Evolutionary conservation across 2,888 invertebrate genomes (phyloP), one percentile per base, ranked within the genome.

Genomic region (Tenthredo notha): DNA sequence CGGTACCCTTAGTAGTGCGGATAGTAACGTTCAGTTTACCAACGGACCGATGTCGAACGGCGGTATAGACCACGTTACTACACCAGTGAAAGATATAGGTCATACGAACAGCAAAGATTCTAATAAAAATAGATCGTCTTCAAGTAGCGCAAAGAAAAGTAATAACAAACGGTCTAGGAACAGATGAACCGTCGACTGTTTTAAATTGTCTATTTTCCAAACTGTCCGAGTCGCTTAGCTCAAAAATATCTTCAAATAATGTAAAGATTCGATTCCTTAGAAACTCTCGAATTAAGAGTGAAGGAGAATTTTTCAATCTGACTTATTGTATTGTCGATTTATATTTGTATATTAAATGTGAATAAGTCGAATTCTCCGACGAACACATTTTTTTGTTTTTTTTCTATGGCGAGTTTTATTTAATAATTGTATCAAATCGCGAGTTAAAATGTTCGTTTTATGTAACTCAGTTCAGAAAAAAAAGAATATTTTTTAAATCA

Each of bases 101-200:
- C 91, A 91, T 84, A 91, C 87, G 87, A 91, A 90, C 91, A 95
- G 91, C 89, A 95, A 93, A 93, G 94, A 93, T 87, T 92, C 92
- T 83, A 94, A 91, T 89, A 93, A 92, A 91, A 94, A 89, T 87
- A 90, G 93, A 85, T 94, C 93, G 78, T 93, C 93, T 85, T 92
- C 93, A 54, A 93, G 93, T 87, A 94, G 94, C 91, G 96, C 95
- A 86, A 97, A 97, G 93, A 97, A 97, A 91, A 97, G 95, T 92
- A 96, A 95, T 89, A 97, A 96, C 91, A 98, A 98, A 92, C 97
- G 98, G 93, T 96, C 97, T 29, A 95, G 97, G 90, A 97, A 97
- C 94, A 96, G 97, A 94, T 98, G 96, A 95, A 91, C 86, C 77
- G 29, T 61, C 43, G 58, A 82, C 21, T 75, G 21, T 29, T 80